A percentile compares a stretch with the other conserved stretches of the same genome.
Evolutionary conservation across 2,797 vertebrate genomes (phyloP).

Genomic region (Carapus acus): DNA sequence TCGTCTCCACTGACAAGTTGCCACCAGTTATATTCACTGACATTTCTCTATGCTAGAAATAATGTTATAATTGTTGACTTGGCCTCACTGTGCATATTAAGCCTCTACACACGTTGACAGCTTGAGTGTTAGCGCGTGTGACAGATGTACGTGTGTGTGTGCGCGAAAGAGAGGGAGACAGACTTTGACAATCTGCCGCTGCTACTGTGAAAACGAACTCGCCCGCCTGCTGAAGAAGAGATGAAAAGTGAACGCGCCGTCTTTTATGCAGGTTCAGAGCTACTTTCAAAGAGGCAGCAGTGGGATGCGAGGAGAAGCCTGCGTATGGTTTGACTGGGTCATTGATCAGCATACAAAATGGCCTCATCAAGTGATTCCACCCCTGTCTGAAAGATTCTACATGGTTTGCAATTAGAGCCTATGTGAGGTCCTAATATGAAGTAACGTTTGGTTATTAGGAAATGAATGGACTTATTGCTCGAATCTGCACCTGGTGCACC

Average conservation of each 20-base stretch:
- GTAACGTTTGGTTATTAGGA: conserved; percentile 73
- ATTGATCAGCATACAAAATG: conserved; percentile 76
- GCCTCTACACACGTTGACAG: conserved; percentile 62
- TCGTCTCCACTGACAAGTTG: conserved; percentile 62
- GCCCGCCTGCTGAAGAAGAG: conserved; percentile 66
- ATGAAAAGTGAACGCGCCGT: conserved; percentile 69
- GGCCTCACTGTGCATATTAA: conserved; percentile 68
- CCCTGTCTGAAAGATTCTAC: conserved; percentile 68
- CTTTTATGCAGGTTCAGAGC: conserved; percentile 78
- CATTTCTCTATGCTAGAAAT: conserved; percentile 66
- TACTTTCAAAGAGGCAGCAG: conserved; percentile 71
- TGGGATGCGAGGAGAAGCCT: conserved; percentile 51
- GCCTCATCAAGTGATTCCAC: conserved; percentile 75
- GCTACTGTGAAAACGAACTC: conserved; percentile 64
- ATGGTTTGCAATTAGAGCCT: conserved; percentile 68
- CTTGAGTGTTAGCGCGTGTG: conserved; percentile 66
- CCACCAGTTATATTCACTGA: conserved; percentile 67
- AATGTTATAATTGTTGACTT: conserved; percentile 75
- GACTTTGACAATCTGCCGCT: conserved; percentile 63
- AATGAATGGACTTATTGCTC: conserved; percentile 57
- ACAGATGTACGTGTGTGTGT: conserved; percentile 51
- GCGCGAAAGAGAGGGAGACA: conserved; percentile 39
- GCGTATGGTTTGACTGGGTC: conserved; percentile 67
- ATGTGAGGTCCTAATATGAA: conserved; percentile 68
- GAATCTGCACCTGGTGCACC: conserved; percentile 51